A percentile compares a stretch with the other conserved stretches of the same genome.
Evolutionary conservation across 2,888 invertebrate species (phyloP).

Genomic region (Drosophila anceps): DNA sequence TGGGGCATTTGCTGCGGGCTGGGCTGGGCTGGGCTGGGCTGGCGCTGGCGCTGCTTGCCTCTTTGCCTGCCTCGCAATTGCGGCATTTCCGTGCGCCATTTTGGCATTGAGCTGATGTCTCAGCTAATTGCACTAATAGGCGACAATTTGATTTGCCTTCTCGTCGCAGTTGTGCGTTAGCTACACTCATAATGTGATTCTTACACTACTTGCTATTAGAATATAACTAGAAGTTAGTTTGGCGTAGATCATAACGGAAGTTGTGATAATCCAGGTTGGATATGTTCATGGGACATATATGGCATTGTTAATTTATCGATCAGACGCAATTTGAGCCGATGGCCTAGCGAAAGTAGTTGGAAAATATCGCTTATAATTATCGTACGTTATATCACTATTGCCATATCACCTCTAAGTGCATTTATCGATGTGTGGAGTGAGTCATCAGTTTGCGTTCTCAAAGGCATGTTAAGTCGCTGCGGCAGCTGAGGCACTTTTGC

Average conservation of each 20-base stretch:
- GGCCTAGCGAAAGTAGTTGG: no score
- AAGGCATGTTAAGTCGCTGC: neutral
- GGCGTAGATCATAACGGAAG: neutral
- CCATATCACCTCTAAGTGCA: neutral
- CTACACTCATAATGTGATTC: neutral
- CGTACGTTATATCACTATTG: no score
- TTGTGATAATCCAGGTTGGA: no score
- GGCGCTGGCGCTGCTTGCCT: no score
- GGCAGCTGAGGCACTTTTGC: neutral
- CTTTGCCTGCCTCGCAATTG: conserved; percentile 1
- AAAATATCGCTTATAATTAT: no score
- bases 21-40: no score
- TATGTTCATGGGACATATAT: no score
- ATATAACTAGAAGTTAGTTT: neutral
- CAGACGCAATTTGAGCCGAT: no score
- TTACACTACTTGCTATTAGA: neutral
- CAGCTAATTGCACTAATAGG: conserved; percentile 72
- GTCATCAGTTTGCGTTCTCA: neutral
- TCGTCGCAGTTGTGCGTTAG: neutral
- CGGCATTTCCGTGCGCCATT: neutral
- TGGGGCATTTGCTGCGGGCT: neutral
- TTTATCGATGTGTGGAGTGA: neutral
- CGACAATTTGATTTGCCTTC: conserved; percentile 64
- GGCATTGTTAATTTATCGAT: no score
- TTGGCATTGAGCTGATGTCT: conserved; percentile 33